Conservation (phyloP, 2,113 vertebrate genomes). For the Brachypteracias leptosomus region DNA sequence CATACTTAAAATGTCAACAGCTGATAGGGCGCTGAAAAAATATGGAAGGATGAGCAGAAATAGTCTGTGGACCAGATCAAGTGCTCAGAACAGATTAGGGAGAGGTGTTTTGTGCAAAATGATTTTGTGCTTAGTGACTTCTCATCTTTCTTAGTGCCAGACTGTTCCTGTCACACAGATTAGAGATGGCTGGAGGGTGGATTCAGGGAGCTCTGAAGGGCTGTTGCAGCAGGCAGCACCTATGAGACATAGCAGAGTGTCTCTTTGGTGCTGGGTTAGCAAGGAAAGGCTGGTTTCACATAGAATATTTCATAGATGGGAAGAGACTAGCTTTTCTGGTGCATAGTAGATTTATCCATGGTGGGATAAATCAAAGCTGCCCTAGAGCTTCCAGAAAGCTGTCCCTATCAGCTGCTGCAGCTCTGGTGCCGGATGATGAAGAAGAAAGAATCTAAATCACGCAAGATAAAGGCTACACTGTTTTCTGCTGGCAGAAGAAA, state of each 20-base stretch:
- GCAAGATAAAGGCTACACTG: not conserved
- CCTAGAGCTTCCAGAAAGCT: not conserved
- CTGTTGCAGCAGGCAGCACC: not conserved
- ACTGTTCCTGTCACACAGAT: not conserved
- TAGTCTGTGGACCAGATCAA: not conserved
- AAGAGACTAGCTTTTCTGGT: not conserved
- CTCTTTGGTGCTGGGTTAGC: not conserved
- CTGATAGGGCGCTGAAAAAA: not conserved
- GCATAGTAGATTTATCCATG: not conserved
- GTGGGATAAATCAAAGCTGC: not conserved
- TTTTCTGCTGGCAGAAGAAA: not conserved
- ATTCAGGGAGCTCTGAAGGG: not conserved
- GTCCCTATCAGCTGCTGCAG: not conserved
- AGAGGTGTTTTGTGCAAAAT: not conserved
- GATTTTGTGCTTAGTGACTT: conserved; percentile 25
- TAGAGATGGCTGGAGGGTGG: not conserved
- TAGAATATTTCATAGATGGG: not conserved
- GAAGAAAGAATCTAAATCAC: not conserved
- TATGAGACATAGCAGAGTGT: not conserved
- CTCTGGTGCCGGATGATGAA: not conserved
- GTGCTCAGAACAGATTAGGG: not conserved
- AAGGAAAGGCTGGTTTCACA: not conserved
- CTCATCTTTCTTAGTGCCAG: conserved; percentile 2
- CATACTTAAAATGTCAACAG: not conserved
- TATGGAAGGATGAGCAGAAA: not conserved